Base-by-base conservation (phyloP, 2,888 invertebrate genomes). In the Mythimna pallens region DNA sequence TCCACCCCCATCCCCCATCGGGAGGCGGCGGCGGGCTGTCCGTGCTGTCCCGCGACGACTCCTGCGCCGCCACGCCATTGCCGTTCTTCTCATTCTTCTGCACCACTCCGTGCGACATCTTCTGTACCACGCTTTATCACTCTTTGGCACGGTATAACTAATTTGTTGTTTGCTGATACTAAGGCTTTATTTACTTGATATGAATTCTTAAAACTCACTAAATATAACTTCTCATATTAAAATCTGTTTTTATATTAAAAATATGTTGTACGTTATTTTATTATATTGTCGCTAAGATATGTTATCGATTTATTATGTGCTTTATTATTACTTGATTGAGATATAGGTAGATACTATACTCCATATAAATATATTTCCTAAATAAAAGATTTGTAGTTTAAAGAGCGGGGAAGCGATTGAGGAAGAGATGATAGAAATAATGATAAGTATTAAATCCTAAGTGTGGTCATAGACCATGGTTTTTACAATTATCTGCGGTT, bases 1-100 rank as follows among this genome's bases (percentile, higher is more conserved):
- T 97, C 99, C 99, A 99, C 0, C 99, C 99, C 99, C 99, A 99
- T 17, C 99, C 99, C 0, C 99, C 99, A 90, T 99, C 99, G 0
- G 98, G 98, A 6, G 98, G 98, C 25, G 98, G 98, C 77, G 97
- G 96, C 73, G 95, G 91, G 78, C 92, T 93, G 81, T 92, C 92
- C 2, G 93, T 90, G 47, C 92, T 90, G 73, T 92, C 93, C 68
- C 93, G 87, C 69, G 92, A 90, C 47, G 92, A 89, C 69, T 91
- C 93, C 80, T 88, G 90, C 82, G 88, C 87, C 25, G 90, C 92
- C 70, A 86, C 87, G 73, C 89, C 91, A 62, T 91, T 93, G 55
- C 93, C 94, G 75, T 94, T 94, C 89, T 93, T 94, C 57, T 90
- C 89, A 73, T 87, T 93, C 88, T 95, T 95, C 85, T 93, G 92